Base-by-base conservation (phyloP, 2,113 vertebrate species). In the Percina caprodes region DNA sequence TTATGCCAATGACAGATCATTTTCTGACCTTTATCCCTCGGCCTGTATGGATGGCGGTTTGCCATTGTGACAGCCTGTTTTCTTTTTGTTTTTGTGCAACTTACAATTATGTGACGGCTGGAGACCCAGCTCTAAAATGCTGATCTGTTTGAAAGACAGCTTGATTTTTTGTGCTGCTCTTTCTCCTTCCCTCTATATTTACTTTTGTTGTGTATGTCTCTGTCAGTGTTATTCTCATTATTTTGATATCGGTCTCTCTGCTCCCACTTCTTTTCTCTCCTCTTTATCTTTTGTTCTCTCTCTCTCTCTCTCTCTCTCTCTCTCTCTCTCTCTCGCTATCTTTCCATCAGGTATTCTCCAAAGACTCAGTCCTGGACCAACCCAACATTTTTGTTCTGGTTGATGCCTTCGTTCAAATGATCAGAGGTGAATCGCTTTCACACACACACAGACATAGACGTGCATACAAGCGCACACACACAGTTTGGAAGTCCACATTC, bases 401-500 rank as follows among this genome's bases (percentile, higher is more conserved):
- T 48, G 95, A 96, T 73, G 95, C 94, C 11, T 96, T 96, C 14
- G 80, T 95, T 73, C 94, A 94, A 67, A 93, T 95, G 70, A 96
- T 95, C 90, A 94, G 93, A 95, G 93, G 95, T 96, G 90, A 59
- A 89, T 54, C 51, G 56, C 46, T 23, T 52, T 14, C 35, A 30
- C 59, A 62, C 73, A 82, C 69, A 77, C 68, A 71, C 62, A 63
- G 4, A 63, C 58, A 42, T 19, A 69, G 18, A 68, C 55, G 61
- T 55, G 60, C 69, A 77, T 45, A 74, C 35, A 18, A 23, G 16
- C 56, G n/a, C n/a, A 54, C 39, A 74, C 79, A 60, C 79, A 56
- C 23, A 19, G 52, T 1, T 30, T 24, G 35, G 16, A 0, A 21
- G 54, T 62, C 78, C 13, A 61, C 55, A 65, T 58, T 55, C 24